Percentiles rank a stretch among this genome's conserved stretches.
Conservation (phyloP, 2,888 invertebrate species). For the Drosophila acutilabella region DNA sequence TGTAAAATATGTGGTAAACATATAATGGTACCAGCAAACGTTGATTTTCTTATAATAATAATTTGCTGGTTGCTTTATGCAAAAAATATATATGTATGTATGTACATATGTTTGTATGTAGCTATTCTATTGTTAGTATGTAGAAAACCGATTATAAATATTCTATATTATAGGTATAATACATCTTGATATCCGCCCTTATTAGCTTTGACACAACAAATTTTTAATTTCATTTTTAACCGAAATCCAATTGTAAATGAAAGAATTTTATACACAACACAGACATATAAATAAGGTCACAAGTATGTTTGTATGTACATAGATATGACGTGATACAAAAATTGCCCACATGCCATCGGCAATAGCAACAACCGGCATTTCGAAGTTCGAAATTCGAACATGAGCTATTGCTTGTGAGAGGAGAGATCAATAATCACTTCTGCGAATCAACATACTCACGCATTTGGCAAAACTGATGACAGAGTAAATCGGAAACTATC, state of each 20-base stretch:
- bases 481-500: neutral
- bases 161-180: neutral
- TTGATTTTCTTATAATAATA: neutral
- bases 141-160: too few species aligned
- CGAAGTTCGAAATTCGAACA: slow-evolving; percentile 1
- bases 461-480: neutral
- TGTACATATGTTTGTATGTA: too few species aligned
- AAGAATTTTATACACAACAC: neutral
- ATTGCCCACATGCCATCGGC: too few species aligned
- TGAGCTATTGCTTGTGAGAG: neutral
- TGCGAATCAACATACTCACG: neutral
- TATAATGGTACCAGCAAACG: too few species aligned
- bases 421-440: neutral
- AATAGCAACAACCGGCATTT: slow-evolving; percentile 1
- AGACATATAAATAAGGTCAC: neutral
- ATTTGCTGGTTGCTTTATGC: too few species aligned
- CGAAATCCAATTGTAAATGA: neutral
- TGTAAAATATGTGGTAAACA: neutral
- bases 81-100: too few species aligned
- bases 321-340: neutral
- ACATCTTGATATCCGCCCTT: too few species aligned
- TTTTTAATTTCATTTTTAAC: neutral
- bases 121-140: too few species aligned
- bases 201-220: neutral
- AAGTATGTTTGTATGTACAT: neutral